Conservation (phyloP, 1,140 invertebrate species). For the Agraylea sexmaculata region DNA sequence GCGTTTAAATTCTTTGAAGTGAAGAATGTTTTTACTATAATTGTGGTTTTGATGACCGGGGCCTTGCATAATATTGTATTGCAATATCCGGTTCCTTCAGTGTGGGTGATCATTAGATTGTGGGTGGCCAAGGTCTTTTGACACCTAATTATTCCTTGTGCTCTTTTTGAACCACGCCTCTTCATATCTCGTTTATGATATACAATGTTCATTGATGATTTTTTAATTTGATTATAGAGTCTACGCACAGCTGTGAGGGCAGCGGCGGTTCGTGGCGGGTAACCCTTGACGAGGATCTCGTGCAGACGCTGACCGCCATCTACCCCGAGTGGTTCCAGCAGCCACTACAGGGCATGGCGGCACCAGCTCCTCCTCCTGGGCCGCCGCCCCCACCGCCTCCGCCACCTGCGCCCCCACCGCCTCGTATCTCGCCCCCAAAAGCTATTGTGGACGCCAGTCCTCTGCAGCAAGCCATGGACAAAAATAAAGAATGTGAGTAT, state of each 20-base stretch:
- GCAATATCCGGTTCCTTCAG: too few species aligned
- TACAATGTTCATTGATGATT: neutral
- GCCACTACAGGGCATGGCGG: conserved; percentile 17
- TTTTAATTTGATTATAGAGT: conserved; percentile 49
- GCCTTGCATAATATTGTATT: too few species aligned
- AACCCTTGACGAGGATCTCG: conserved; percentile 77
- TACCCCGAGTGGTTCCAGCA: conserved; percentile 82
- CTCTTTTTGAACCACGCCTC: too few species aligned
- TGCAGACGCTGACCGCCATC: conserved; percentile 78
- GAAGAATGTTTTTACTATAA: too few species aligned
- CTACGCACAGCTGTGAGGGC: conserved; percentile 54
- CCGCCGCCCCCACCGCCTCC: conserved; percentile 18
- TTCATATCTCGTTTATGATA: too few species aligned
- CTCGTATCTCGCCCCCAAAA: conserved; percentile 68
- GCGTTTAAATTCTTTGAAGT: too few species aligned
- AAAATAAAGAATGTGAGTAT: conserved; percentile 94
- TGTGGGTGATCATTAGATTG: too few species aligned
- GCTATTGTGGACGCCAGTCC: conserved; percentile 89
- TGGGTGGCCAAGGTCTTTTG: too few species aligned
- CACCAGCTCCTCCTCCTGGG: conserved; percentile 21
- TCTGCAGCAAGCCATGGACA: conserved; percentile 83
- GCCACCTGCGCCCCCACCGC: conserved; percentile 30
- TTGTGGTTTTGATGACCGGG: too few species aligned
- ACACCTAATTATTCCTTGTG: too few species aligned
- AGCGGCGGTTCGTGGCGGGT: conserved; percentile 79